A percentile compares a stretch with the other conserved stretches of the same genome.
phyloP scores from a whole-genome alignment of 1,140 invertebrate species.

The Drosophila elegans region DNA sequence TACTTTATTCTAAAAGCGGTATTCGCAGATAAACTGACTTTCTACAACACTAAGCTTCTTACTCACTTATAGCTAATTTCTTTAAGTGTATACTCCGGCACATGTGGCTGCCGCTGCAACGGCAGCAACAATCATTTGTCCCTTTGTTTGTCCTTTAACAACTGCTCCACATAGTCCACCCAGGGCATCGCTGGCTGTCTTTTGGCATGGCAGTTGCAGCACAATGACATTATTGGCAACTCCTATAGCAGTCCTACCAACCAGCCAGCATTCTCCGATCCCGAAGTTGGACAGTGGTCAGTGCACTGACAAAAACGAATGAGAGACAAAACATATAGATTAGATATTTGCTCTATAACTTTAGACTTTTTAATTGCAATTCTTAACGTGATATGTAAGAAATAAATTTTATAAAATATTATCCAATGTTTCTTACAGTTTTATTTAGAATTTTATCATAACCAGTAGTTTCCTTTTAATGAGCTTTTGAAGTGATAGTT shows the following conservation, averaged over 20 bases:
- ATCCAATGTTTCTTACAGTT: too few relatives aligned
- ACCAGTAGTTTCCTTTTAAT: too few relatives aligned
- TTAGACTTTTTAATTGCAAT: too few relatives aligned
- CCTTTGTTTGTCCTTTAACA: conserved; percentile 82
- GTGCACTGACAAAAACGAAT: neutral
- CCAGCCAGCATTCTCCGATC: conserved; percentile 24
- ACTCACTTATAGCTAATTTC: conserved; percentile 1
- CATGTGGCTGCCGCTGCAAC: conserved; percentile 33
- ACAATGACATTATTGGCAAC: conserved; percentile 81
- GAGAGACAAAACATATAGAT: neutral
- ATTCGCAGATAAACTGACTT: too few relatives aligned
- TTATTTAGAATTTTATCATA: too few relatives aligned
- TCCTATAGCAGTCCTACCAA: conserved; percentile 47
- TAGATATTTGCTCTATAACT: too few relatives aligned
- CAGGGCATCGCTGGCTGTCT: conserved; percentile 37
- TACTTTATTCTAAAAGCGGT: too few relatives aligned
- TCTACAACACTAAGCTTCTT: too few relatives aligned
- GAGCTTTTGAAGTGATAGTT: too few relatives aligned
- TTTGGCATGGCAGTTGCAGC: conserved; percentile 67
- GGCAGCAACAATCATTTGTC: conserved; percentile 76
- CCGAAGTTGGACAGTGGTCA: conserved; percentile 3
- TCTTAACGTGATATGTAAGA: too few relatives aligned
- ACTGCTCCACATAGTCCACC: conserved; percentile 71
- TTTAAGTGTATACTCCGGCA: conserved; percentile 24
- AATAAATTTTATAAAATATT: too few relatives aligned